These are phyloP conservation scores for Oscheius sp. DNA, from an alignment of 2,888 invertebrate species.

Conservation along the genomic window DNA sequence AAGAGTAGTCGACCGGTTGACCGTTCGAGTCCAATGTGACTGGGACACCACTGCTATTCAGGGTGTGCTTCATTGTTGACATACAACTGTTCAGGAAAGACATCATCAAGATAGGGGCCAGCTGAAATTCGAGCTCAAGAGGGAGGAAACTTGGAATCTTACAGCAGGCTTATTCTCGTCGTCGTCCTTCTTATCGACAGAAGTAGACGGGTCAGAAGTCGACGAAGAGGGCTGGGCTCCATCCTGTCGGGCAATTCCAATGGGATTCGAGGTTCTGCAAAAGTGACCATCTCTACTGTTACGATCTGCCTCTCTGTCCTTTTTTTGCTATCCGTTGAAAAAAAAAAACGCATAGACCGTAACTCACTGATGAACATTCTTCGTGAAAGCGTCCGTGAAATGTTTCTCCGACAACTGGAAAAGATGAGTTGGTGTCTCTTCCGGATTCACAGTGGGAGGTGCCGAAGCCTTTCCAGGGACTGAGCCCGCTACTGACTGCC, in stretches of 20 bases:
- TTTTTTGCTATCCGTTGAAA: too few relatives aligned
- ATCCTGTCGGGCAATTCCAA: slow-evolving; percentile 33
- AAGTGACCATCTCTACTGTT: too few relatives aligned
- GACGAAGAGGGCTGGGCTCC: slow-evolving; percentile 9
- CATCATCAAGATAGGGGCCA: slow-evolving; percentile 67
- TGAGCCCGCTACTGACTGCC: background rate
- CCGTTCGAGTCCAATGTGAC: slow-evolving; percentile 61
- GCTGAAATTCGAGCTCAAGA: slow-evolving; percentile 45
- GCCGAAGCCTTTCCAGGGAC: slow-evolving; percentile 24
- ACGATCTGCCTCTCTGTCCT: too few relatives aligned
- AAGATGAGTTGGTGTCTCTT: slow-evolving; percentile 7
- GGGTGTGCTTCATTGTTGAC: slow-evolving; percentile 61
- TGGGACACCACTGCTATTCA: slow-evolving; percentile 62
- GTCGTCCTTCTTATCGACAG: slow-evolving; percentile 17
- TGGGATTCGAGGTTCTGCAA: slow-evolving; percentile 30
- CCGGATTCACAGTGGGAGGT: slow-evolving; percentile 15
- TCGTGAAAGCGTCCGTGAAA: slow-evolving; percentile 55
- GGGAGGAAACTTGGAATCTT: slow-evolving; percentile 15
- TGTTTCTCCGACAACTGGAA: slow-evolving; percentile 59
- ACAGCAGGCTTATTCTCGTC: slow-evolving; percentile 59
- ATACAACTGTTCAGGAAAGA: slow-evolving; percentile 70
- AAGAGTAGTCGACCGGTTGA: slow-evolving; percentile 66
- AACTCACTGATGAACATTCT: slow-evolving; percentile 20
- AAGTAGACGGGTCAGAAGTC: slow-evolving; percentile 1
- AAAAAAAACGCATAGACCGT: too few relatives aligned